Conservation (phyloP, 1,140 invertebrate species). For the Nasonia longicornis region DNA sequence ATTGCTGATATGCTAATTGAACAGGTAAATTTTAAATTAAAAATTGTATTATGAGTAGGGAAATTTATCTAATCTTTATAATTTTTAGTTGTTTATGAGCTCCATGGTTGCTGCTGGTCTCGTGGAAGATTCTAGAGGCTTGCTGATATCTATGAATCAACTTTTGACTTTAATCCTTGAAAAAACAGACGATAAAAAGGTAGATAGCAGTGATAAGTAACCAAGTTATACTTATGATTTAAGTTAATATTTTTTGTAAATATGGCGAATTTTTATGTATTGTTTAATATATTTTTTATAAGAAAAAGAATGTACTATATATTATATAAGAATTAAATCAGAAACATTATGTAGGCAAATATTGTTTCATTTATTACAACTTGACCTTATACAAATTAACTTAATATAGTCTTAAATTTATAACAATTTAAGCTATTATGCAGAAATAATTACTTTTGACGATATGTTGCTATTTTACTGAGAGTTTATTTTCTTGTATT, state of each 20-base stretch:
- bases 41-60: not conserved
- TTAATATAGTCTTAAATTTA: constrained; percentile 62
- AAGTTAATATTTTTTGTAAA: constrained; percentile 22
- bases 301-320: constrained; percentile 4
- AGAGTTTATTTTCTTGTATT: constrained; percentile 18
- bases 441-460: constrained; percentile 6
- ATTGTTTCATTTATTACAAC: constrained; percentile 68
- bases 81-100: constrained; percentile 85
- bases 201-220: not conserved
- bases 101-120: constrained; percentile 95
- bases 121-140: constrained; percentile 89
- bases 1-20: constrained; percentile 87
- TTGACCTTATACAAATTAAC: constrained; percentile 67
- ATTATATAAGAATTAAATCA: constrained; percentile 8
- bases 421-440: constrained; percentile 62
- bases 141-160: constrained; percentile 89
- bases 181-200: constrained; percentile 72
- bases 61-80: constrained; percentile 32
- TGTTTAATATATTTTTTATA: constrained; percentile 23
- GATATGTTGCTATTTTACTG: constrained; percentile 36
- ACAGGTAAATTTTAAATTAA: constrained; percentile 74
- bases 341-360: constrained; percentile 59
- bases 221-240: not conserved
- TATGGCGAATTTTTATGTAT: constrained; percentile 15
- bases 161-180: constrained; percentile 87